phyloP scores from a whole-genome alignment of 2,888 invertebrate genomes.

The Phyllotreta cruciferae region DNA sequence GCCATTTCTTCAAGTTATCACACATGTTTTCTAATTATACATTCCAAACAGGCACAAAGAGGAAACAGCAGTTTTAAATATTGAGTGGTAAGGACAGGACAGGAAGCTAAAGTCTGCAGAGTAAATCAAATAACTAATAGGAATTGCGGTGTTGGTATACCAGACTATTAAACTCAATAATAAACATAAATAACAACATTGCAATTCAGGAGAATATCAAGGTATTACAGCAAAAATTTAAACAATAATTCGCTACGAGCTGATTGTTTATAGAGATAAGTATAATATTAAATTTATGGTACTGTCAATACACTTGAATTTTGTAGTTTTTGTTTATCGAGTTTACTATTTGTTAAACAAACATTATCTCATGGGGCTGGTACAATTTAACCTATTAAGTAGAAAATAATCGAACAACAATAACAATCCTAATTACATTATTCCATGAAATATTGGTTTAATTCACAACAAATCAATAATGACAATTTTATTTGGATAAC shows the following conservation, averaged over 20 bases:
- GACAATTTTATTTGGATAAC: slow-evolving; percentile 52
- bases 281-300: not conserved
- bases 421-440: slow-evolving; percentile 32
- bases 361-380: not conserved
- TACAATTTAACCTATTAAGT: slow-evolving; percentile 13
- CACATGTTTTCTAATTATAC: slow-evolving; percentile 51
- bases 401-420: slow-evolving; percentile 29
- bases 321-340: not conserved
- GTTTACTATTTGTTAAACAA: too few species aligned
- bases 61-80: slow-evolving; percentile 56
- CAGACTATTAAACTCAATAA: slow-evolving; percentile 14
- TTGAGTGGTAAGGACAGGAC: slow-evolving; percentile 46
- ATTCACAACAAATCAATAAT: slow-evolving; percentile 32
- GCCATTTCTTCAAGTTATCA: slow-evolving; percentile 31
- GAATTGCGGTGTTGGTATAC: slow-evolving; percentile 18
- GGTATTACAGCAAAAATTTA: not conserved
- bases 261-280: slow-evolving; percentile 3
- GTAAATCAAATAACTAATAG: slow-evolving; percentile 41
- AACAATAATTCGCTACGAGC: not conserved
- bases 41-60: slow-evolving; percentile 54
- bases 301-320: not conserved
- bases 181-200: not conserved
- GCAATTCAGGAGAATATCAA: too few species aligned
- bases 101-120: slow-evolving; percentile 50
- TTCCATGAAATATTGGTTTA: slow-evolving; percentile 24